A percentile compares a stretch with the other conserved stretches of the same genome.
phyloP scores from a whole-genome alignment of 2,797 vertebrate species.

The Clangula hyemalis region DNA sequence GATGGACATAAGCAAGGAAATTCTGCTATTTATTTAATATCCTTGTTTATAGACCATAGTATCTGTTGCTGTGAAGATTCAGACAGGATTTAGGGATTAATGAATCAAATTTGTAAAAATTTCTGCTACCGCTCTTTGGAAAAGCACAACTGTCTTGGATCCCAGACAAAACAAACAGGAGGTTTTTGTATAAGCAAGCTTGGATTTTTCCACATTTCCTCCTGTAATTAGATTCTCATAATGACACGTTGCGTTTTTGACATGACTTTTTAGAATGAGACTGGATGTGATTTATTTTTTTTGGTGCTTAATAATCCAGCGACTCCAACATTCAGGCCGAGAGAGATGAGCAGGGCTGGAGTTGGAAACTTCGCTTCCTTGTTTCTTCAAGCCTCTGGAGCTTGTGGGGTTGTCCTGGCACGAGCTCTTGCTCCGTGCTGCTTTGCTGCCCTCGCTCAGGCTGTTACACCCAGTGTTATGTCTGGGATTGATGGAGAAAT shows the following conservation, averaged over 20 bases:
- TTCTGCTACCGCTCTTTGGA: background rate
- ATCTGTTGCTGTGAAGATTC: background rate
- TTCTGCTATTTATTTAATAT: background rate
- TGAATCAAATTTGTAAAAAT: background rate
- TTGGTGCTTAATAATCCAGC: background rate
- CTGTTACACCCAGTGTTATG: background rate
- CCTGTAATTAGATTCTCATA: background rate
- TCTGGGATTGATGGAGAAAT: background rate
- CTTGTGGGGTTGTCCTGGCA: background rate
- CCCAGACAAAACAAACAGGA: conserved; percentile 41
- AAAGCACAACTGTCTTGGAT: background rate
- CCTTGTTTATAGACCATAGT: background rate
- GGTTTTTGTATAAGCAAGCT: background rate
- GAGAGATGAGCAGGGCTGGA: background rate
- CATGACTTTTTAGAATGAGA: background rate
- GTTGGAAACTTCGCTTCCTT: background rate
- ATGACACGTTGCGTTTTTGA: background rate
- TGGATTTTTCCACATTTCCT: background rate
- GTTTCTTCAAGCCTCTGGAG: background rate
- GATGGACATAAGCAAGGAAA: background rate
- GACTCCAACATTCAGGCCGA: accelerated
- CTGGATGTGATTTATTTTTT: background rate
- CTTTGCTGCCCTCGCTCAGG: background rate
- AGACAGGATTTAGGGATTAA: background rate
- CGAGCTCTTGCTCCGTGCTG: background rate